phyloP scores from a whole-genome alignment of 2,113 vertebrate genomes.

The Mionectes macconnelli region DNA sequence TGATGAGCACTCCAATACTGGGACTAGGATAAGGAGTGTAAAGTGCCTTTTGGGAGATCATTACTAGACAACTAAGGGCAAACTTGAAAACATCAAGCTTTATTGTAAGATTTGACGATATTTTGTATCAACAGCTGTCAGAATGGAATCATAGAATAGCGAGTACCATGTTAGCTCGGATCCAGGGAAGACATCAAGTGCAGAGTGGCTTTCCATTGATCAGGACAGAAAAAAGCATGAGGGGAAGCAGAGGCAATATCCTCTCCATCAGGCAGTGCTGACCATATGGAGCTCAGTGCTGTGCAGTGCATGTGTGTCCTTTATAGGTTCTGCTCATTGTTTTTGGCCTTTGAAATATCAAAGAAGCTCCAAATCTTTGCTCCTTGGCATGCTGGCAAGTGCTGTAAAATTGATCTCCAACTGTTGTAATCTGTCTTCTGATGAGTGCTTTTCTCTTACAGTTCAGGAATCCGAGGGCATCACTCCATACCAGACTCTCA shows the following conservation, averaged over 20 bases:
- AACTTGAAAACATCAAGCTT: background rate
- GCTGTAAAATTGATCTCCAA: background rate
- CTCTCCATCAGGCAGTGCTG: background rate
- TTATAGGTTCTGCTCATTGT: background rate
- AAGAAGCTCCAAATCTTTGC: background rate
- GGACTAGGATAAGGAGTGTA: background rate
- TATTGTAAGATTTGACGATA: background rate
- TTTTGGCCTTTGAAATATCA: background rate
- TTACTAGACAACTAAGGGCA: background rate
- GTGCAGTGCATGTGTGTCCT: background rate
- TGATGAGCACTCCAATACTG: background rate
- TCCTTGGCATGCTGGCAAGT: background rate
- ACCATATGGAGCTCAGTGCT: background rate
- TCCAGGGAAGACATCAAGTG: background rate
- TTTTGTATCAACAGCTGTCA: background rate
- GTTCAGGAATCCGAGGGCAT: slow-evolving; percentile 90
- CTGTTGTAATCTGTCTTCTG: background rate
- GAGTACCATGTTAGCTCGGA: background rate
- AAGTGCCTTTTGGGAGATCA: background rate
- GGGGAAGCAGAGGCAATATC: background rate
- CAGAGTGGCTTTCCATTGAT: background rate
- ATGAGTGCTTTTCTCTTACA: slow-evolving; percentile 48
- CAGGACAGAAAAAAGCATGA: background rate
- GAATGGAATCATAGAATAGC: background rate
- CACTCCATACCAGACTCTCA: slow-evolving; percentile 80